A percentile compares a stretch with the other conserved stretches of the same genome.
These are phyloP conservation scores for Thymallus thymallus DNA, from an alignment of 2,113 vertebrate species.

Conservation along the genomic window DNA sequence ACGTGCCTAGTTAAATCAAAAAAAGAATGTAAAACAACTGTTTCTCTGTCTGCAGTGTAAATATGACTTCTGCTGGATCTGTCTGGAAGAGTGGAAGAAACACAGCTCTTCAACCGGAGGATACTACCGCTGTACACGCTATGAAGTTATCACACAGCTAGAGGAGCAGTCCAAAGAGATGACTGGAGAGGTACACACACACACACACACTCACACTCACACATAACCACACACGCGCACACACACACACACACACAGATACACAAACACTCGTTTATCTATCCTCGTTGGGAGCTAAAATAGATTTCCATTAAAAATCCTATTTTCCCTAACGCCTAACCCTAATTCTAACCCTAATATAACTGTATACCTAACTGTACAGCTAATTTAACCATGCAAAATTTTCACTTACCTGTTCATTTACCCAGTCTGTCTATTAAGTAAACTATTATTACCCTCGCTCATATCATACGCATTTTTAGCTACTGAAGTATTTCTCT, in stretches of 20 bases:
- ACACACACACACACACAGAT: background rate
- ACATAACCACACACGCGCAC: background rate
- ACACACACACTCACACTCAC: background rate
- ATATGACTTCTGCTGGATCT: conserved; percentile 99
- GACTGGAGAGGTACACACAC: conserved; percentile 87
- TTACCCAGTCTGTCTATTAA: too few species aligned
- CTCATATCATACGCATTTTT: too few species aligned
- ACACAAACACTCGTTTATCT: conserved; percentile 22
- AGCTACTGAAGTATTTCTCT: too few species aligned
- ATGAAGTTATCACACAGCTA: conserved; percentile 96
- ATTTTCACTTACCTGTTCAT: too few species aligned
- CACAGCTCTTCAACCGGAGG: conserved; percentile 98
- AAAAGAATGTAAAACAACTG: conserved; percentile 54
- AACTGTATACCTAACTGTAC: too few species aligned
- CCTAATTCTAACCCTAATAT: too few species aligned
- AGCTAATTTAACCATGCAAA: too few species aligned
- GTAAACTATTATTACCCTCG: too few species aligned
- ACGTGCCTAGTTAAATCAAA: too few species aligned
- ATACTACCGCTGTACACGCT: conserved; percentile 96
- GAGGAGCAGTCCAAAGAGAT: conserved; percentile 98
- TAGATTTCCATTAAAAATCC: too few species aligned
- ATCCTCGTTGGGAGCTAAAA: too few species aligned
- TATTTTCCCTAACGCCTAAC: too few species aligned
- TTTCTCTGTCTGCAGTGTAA: conserved; percentile 81
- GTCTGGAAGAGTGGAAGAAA: conserved; percentile 98